Conservation (phyloP, 2,113 vertebrate genomes). For the Macroglossus sobrinus region DNA sequence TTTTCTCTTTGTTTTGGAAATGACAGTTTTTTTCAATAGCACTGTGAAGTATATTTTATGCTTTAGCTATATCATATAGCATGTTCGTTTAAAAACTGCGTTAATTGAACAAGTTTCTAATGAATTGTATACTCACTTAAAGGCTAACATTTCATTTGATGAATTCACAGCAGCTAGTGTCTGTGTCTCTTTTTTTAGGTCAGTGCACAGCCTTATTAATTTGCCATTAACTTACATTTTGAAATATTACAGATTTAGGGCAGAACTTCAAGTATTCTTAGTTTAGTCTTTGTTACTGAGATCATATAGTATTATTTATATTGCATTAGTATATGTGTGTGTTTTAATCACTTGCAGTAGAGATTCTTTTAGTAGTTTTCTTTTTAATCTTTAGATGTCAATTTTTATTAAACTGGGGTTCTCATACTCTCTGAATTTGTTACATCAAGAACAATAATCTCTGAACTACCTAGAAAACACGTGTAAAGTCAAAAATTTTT, state of each 20-base stretch:
- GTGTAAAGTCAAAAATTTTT: not conserved
- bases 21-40: not conserved
- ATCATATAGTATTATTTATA: not conserved
- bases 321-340: not conserved
- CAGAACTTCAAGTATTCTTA: not conserved
- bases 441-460: not conserved
- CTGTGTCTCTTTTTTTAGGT: not conserved
- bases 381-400: not conserved
- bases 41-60: not conserved
- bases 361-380: not conserved
- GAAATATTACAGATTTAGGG: not conserved
- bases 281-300: not conserved
- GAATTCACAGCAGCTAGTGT: not conserved
- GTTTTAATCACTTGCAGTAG: not conserved
- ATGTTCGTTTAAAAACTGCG: not conserved
- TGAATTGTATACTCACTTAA: not conserved
- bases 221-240: not conserved
- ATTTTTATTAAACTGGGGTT: not conserved
- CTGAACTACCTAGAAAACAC: not conserved
- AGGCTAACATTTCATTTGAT: not conserved
- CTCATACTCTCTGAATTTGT: not conserved
- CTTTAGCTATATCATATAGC: not conserved
- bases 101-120: not conserved
- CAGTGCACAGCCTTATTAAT: not conserved
- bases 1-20: not conserved